Percentiles rank a stretch among this genome's conserved stretches.
phyloP scores from a whole-genome alignment of 1,140 invertebrate species.

The Calliphora vicina region DNA sequence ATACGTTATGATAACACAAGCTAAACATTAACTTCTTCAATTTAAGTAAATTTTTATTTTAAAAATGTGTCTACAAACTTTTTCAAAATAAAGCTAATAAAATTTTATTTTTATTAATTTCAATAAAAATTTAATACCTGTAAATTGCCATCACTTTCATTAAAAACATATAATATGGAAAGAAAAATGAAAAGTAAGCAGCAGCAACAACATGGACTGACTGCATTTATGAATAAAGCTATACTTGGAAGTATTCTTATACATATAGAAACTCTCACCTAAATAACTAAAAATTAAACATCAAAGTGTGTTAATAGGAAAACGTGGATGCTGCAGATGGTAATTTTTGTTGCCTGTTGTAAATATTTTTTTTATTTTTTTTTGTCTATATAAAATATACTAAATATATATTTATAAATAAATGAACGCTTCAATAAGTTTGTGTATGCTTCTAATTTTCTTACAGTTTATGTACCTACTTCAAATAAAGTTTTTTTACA shows the following conservation, averaged over 20 bases:
- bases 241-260: no score
- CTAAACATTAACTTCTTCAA: neutral
- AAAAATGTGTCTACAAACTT: neutral
- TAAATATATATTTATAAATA: neutral
- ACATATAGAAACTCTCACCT: neutral
- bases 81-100: neutral
- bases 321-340: neutral
- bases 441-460: neutral
- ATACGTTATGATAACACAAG: neutral
- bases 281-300: neutral
- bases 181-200: neutral
- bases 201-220: neutral
- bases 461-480: neutral
- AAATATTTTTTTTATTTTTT: neutral
- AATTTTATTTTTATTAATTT: constrained; percentile 33
- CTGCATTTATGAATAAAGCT: neutral
- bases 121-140: constrained; percentile 32
- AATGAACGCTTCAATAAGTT: neutral
- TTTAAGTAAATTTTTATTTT: neutral
- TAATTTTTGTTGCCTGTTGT: neutral
- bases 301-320: constrained; percentile 6
- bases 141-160: constrained; percentile 23
- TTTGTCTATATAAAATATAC: neutral
- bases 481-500: neutral
- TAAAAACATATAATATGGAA: neutral